Evolutionary conservation across 2,113 vertebrate species (phyloP), one percentile per base, ranked within the genome.

Genomic region (Oryzias woworae): DNA sequence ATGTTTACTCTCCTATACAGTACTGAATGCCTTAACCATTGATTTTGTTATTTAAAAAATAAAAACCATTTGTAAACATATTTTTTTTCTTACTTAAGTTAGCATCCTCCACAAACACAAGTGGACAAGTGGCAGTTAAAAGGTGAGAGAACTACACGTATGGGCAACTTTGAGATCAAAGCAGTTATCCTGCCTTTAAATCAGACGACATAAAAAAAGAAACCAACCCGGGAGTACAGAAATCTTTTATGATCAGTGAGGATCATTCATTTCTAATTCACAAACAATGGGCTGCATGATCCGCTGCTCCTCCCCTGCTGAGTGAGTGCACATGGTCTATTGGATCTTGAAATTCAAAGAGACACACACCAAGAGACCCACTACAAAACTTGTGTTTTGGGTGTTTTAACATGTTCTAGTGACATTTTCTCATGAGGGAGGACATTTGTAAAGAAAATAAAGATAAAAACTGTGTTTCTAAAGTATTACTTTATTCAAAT

Each of bases 201-300:
- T 60, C 26, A 14, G 41, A 65, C 44, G 44, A 47, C 4, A 3
- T 45, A 54, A 58, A 28, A 0, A 69, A 65, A 62, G 18, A 47
- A 54, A 66, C n/a, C 26, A 74, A 53, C 24, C 63, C 73, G 68
- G 26, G 36, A 62, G 62, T 57, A 44, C 36, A 31, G 23, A 58
- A 75, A 28, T 73, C 41, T 31, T 75, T 71, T 67, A 64, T 24
- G 42, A 46, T 49, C 58, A 80, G 60, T 51, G 66, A 17, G 64
- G 58, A 22, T 61, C 24, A 62, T 53, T 62, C 73, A 47, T 58
- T 78, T 80, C 58, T 73, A 53, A 85, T 85, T 78, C 73, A 87
- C 44, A 69, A 75, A 81, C 85, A 51, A 64, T 53, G 47, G 57
- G 36, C 72, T 65, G 62, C 24, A 65, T 73, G 70, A 52, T 58